Evolutionary conservation across 2,113 vertebrate species (phyloP).

Genomic region (Calidris pygmaea): DNA sequence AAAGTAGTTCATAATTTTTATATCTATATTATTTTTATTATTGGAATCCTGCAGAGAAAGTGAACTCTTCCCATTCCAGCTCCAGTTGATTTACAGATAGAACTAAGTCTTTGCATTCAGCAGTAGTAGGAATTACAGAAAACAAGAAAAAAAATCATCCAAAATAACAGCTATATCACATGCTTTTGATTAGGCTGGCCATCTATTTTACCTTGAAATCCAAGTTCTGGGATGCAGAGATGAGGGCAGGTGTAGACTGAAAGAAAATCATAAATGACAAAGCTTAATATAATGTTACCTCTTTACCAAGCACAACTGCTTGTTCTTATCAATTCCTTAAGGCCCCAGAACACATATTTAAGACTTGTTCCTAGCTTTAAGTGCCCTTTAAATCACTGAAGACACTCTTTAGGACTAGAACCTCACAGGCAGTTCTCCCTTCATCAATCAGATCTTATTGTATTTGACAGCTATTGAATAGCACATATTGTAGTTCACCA

Average conservation of each 20-base stretch:
- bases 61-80: not conserved
- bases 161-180: not conserved
- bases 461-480: not conserved
- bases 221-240: not conserved
- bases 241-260: not conserved
- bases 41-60: not conserved
- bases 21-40: not conserved
- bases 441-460: conserved; percentile 15
- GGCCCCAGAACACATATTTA: not conserved
- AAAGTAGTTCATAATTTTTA: not conserved
- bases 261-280: not conserved
- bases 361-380: not conserved
- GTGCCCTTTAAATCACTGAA: not conserved
- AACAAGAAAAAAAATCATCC: not conserved
- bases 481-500: not conserved
- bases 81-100: not conserved
- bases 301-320: not conserved
- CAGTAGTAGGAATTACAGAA: not conserved
- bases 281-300: not conserved
- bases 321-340: not conserved
- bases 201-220: not conserved
- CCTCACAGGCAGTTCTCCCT: not conserved
- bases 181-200: not conserved
- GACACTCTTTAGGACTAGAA: not conserved
- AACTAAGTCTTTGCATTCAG: not conserved